A percentile compares a stretch with the other conserved stretches of the same genome.
Evolutionary conservation across 2,888 invertebrate genomes (phyloP).

Genomic region (Nemoura dubitans): DNA sequence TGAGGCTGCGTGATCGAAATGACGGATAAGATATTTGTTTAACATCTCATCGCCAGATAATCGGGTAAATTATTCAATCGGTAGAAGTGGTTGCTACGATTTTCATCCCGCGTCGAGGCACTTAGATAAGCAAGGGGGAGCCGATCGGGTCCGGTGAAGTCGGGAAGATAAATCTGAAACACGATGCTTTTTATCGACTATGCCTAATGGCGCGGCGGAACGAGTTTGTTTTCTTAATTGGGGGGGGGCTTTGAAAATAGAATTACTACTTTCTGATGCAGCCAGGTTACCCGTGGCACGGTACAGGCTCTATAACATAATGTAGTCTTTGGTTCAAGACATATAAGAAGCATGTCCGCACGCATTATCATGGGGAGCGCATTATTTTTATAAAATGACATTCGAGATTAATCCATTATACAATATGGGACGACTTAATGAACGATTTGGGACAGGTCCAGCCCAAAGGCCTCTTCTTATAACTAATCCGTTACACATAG

Average conservation of each 20-base stretch:
- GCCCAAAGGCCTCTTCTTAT: neutral
- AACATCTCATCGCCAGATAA: slow-evolving; percentile 23
- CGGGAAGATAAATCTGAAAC: slow-evolving; percentile 19
- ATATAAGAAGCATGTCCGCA: neutral
- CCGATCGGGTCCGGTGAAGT: neutral
- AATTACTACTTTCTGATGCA: neutral
- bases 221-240: slow-evolving; percentile 31
- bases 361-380: neutral
- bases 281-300: neutral
- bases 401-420: slow-evolving; percentile 28
- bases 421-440: slow-evolving; percentile 3
- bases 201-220: slow-evolving; percentile 19
- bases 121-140: slow-evolving; percentile 15
- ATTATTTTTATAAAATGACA: neutral
- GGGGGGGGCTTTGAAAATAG: slow-evolving; percentile 34
- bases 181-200: slow-evolving; percentile 16
- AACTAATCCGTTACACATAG: neutral
- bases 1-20: neutral
- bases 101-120: neutral
- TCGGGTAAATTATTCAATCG: slow-evolving; percentile 4
- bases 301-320: neutral
- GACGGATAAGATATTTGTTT: slow-evolving; percentile 20
- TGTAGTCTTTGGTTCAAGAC: neutral
- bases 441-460: slow-evolving; percentile 9
- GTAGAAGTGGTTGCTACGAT: neutral